Percentiles rank a stretch among this genome's conserved stretches.
These are phyloP conservation scores for Glaucidium brasilianum DNA, from an alignment of 2,113 vertebrate species.

Conservation along the genomic window DNA sequence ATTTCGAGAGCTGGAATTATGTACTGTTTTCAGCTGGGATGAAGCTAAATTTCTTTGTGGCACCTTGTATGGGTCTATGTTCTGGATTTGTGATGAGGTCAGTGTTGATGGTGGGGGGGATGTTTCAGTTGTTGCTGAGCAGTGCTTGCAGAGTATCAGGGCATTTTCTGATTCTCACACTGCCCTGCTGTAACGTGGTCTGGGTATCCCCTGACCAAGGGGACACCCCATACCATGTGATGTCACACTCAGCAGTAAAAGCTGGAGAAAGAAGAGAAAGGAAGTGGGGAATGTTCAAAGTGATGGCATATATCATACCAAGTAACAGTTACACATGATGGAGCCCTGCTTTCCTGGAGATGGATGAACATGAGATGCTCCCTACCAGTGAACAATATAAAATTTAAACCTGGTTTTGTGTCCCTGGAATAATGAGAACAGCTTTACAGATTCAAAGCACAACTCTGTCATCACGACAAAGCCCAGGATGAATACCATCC, in stretches of 20 bases:
- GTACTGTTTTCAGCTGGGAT: not conserved
- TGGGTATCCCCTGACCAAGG: no score
- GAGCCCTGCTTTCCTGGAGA: not conserved
- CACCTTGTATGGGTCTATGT: not conserved
- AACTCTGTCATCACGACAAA: not conserved
- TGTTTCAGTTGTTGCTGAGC: not conserved
- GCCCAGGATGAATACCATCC: not conserved
- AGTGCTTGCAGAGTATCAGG: not conserved
- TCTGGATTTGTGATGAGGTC: not conserved
- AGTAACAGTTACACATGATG: rapidly evolving
- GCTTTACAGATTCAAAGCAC: not conserved
- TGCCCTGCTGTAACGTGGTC: not conserved
- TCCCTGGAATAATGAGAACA: not conserved
- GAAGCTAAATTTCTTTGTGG: not conserved
- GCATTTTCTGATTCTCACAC: not conserved
- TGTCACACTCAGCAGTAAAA: not conserved
- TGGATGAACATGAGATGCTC: not conserved
- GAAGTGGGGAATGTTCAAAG: not conserved
- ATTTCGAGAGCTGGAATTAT: not conserved
- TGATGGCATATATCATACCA: not conserved
- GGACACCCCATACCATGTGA: no score
- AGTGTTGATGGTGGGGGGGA: not conserved
- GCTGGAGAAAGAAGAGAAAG: not conserved
- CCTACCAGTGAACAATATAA: not conserved
- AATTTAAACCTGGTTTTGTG: not conserved